Percentiles rank a stretch among this genome's conserved stretches.
Evolutionary conservation across 1,140 invertebrate species (phyloP).

Genomic region (Wasmannia auropunctata): DNA sequence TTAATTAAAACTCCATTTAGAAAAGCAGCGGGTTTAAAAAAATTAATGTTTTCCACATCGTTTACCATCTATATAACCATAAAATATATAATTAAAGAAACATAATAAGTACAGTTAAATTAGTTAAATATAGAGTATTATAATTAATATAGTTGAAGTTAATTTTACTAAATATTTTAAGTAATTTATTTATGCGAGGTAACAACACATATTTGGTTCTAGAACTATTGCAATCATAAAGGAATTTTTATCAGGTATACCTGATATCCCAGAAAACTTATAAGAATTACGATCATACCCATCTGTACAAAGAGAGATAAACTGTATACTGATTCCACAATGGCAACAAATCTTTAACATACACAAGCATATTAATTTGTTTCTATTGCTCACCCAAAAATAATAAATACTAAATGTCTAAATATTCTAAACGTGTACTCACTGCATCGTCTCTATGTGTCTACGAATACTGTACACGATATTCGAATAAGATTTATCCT

Average conservation of each 20-base stretch:
- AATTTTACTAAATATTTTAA: neutral
- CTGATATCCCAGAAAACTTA: conserved; percentile 4
- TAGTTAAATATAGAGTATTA: neutral
- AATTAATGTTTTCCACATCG: neutral
- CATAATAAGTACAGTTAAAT: neutral
- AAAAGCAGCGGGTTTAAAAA: neutral
- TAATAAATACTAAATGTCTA: too few relatives aligned
- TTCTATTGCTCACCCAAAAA: neutral
- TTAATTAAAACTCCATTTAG: neutral
- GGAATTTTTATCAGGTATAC: neutral
- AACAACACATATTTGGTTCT: neutral
- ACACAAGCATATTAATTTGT: neutral
- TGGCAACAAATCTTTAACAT: neutral
- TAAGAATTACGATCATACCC: neutral
- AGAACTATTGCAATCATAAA: neutral
- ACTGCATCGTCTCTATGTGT: conserved; percentile 3
- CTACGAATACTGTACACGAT: neutral
- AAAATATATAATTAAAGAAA: neutral
- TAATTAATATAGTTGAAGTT: neutral
- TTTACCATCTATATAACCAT: neutral
- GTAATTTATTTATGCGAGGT: neutral
- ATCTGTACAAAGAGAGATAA: neutral
- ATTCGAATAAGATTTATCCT: neutral
- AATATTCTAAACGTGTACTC: neutral
- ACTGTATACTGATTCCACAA: neutral